Evolutionary conservation across 1,140 invertebrate species (phyloP), one percentile per base, ranked within the genome.

Genomic region (Acyrthosiphon pisum): DNA sequence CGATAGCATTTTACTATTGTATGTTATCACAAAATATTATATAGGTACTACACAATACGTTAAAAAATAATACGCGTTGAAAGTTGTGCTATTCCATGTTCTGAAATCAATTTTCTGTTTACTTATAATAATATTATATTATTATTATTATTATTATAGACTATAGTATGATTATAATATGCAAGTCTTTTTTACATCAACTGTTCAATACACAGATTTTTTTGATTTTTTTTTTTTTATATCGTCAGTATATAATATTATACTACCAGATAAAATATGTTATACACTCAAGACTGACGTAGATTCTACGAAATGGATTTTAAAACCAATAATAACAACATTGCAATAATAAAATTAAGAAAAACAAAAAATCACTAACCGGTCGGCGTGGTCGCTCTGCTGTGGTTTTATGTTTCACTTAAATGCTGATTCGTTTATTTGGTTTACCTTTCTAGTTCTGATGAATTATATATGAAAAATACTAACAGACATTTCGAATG

Each of bases 341-440:
- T 76, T 76, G 60, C 60, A 76, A 76, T 76, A 76, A 76, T 76
- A 76, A n/a, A 76, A 76, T 76, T 76, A 18, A n/a, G 6, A 76
- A 76, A n/a, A 76, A 76, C 14, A 76, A 76, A n/a, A 76, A 18
- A 76, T n/a, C 60, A 76, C n/a, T 76, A n/a, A 76, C n/a, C 60
- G 14, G 60, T n/a, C n/a, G 14, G 30, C 30, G 14, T 9, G 30
- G 14, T 68, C 22, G 30, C 60, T n/a, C 4, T n/a, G 60, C 60
- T 76, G n/a, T 14, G 14, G 30, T 76, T 76, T 76, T n/a, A n/a
- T n/a, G 14, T 76, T 76, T 76, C 60, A n/a, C n/a, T 76, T n/a
- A 76, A 35, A 76, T 76, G 60, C 60, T 76, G 60, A 76, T 76
- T 76, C n/a, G 30, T n/a, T n/a, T 68, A n/a, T 68, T 68, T 68